Percentiles rank a stretch among this genome's conserved stretches.
Evolutionary conservation across 2,797 vertebrate species (phyloP).

Genomic region (Lepus oiostolus): DNA sequence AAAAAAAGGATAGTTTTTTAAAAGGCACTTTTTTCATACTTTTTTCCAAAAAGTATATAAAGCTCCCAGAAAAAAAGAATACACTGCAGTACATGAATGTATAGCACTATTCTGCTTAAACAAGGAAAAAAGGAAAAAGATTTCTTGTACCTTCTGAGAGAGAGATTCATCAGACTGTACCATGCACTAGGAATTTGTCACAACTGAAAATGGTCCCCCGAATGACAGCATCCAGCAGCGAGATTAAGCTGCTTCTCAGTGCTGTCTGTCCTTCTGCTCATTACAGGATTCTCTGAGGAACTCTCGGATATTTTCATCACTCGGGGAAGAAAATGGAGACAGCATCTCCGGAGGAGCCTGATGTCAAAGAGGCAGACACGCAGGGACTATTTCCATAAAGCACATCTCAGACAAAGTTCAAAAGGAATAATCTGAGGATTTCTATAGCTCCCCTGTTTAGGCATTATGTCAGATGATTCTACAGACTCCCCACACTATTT

Average conservation of each 20-base stretch:
- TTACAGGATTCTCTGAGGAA: constrained; percentile 24
- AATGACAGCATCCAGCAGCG: background rate
- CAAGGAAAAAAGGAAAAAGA: background rate
- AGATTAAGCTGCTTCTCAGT: background rate
- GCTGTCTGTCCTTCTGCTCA: background rate
- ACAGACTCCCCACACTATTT: background rate
- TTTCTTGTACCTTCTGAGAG: background rate
- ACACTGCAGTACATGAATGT: background rate
- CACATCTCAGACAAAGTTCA: constrained; percentile 15
- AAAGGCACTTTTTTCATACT: background rate
- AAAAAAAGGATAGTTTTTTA: background rate
- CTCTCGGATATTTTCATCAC: background rate
- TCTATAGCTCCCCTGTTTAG: constrained; percentile 17
- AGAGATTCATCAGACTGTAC: constrained; percentile 11
- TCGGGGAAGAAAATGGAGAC: background rate
- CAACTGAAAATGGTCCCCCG: background rate
- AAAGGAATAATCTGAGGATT: constrained; percentile 50
- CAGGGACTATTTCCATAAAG: constrained; percentile 44
- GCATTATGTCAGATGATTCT: constrained; percentile 22
- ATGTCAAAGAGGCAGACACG: constrained; percentile 42
- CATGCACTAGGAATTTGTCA: background rate
- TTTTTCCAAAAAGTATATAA: background rate
- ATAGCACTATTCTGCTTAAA: background rate
- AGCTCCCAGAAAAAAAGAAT: background rate
- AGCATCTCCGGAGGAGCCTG: background rate